Evolutionary conservation across 2,888 invertebrate species (phyloP), one percentile per base, ranked within the genome.

Genomic region (Apotomis turbidana): DNA sequence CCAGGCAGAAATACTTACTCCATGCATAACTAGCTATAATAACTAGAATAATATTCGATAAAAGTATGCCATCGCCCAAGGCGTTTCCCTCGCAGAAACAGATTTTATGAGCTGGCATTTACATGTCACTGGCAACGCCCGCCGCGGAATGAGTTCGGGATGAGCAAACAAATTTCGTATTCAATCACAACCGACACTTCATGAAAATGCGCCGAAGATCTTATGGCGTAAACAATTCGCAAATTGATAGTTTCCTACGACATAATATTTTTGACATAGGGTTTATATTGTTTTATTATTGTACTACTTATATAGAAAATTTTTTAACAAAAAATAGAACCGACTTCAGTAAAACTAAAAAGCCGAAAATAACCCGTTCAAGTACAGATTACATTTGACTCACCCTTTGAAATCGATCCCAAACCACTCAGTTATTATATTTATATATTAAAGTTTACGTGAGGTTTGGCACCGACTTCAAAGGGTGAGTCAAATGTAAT

Each of bases 101-200:
- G 62, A 74, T 68, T 73, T 70, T 66, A 68, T 75, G 68, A 66
- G 63, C 71, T 60, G 59, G 71, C 69, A 73, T 75, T 73, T 75
- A 71, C 69, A 75, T 71, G 73, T 74, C 76, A 73, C 63, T 75
- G 70, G 68, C 66, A 72, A 68, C 72, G 41, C 71, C 59, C 63
- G 59, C 63, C 63, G 49, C 51, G 72, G 57, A 76, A 75, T 74
- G 74, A 71, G 76, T 74, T 77, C 71, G 73, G 62, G 68, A 72
- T 75, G 76, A 76, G 75, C 75, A 76, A 76, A 76, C 76, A 78
- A 75, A 75, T 76, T 76, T 68, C 71, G 73, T 72, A 71, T 73
- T 70, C 74, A 76, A 76, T 76, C 72, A 71, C 71, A 68, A 52
- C 44, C 68, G 68, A 68, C 72, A 72, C 72, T 72, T 68, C 54